phyloP scores from a whole-genome alignment of 2,113 vertebrate species.

The Chaetura pelagica region DNA sequence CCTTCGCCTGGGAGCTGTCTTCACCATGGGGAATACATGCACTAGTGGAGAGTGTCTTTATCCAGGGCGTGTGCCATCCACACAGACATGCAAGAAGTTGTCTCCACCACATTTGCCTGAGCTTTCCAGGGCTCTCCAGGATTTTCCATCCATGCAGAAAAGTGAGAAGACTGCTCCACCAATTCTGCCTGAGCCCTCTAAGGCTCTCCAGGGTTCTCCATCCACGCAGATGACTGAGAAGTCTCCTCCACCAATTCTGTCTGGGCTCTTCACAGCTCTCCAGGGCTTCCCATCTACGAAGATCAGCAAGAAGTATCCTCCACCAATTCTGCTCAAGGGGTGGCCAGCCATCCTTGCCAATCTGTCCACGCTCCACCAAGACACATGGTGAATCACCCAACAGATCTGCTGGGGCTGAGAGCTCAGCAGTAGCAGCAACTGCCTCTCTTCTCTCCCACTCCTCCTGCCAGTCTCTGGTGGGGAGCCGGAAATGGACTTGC shows the following conservation, averaged over 20 bases:
- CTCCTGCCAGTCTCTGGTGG: not conserved
- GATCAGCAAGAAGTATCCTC: not conserved
- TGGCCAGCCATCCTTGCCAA: not conserved
- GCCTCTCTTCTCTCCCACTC: not conserved
- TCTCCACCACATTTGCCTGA: not conserved
- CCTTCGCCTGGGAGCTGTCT: accelerated
- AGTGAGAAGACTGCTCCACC: not conserved
- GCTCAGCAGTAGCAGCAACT: accelerated
- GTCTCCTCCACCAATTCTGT: too few relatives aligned
- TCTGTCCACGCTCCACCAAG: not conserved
- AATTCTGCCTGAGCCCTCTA: not conserved
- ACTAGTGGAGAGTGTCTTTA: not conserved
- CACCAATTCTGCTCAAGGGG: not conserved
- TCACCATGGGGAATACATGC: too few relatives aligned
- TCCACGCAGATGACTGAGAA: accelerated
- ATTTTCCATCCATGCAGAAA: not conserved
- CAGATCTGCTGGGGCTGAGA: accelerated
- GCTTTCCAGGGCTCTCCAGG: too few relatives aligned
- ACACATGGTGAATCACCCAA: not conserved
- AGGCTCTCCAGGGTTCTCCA: not conserved
- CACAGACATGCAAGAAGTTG: accelerated
- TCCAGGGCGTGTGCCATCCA: not conserved
- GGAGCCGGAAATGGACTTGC: not conserved
- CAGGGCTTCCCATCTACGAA: too few relatives aligned
- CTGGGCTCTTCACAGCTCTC: too few relatives aligned